phyloP scores from a whole-genome alignment of 23 tunicate genomes.

The Pegea sp. region DNA sequence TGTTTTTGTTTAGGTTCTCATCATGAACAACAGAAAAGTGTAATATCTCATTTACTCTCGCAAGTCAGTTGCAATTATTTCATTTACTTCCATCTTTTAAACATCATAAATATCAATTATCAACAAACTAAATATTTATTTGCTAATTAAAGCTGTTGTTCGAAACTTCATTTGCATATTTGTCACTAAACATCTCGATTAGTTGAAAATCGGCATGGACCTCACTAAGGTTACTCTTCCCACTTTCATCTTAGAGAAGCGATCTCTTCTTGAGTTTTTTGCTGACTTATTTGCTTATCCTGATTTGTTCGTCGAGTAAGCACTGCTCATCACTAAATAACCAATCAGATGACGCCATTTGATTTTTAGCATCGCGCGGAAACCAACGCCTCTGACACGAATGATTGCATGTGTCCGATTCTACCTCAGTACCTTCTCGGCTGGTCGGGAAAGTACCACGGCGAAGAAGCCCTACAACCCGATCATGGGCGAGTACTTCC shows the following conservation, averaged over 20 bases:
- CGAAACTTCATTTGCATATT: no score
- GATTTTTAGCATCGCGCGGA: no score
- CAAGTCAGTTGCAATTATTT: no score
- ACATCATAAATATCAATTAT: no score
- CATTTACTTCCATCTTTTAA: no score
- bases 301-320: neutral
- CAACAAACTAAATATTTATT: no score
- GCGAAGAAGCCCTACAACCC: neutral
- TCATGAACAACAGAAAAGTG: slow-evolving; percentile 1
- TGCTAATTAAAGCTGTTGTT: no score
- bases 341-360: no score
- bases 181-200: no score
- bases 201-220: neutral
- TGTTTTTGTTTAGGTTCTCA: no score
- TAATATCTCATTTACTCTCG: neutral
- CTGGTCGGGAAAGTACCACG: neutral
- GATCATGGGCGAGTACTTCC: neutral
- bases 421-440: neutral
- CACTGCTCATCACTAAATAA: no score
- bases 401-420: neutral
- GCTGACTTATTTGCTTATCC: neutral
- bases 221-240: neutral
- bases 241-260: neutral
- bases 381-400: neutral
- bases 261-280: neutral